Evolutionary conservation across 1,140 invertebrate species (phyloP).

Genomic region (Drosophila miranda): DNA sequence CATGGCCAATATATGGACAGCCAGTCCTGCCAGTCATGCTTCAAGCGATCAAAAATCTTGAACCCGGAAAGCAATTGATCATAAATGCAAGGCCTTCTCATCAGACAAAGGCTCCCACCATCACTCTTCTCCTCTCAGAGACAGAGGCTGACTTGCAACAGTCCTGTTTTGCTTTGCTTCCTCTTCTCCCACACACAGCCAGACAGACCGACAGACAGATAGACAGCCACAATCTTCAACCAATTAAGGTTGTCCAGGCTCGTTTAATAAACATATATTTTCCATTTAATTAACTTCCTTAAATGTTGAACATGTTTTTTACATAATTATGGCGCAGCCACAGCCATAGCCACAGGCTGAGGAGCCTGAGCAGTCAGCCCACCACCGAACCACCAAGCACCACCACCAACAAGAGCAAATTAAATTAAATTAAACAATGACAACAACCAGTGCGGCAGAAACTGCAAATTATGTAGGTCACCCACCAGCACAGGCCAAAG

Average conservation of each 20-base stretch:
- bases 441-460: conserved; percentile 20
- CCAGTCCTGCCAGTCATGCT: conserved; percentile 24
- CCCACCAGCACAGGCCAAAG: conserved; percentile 50
- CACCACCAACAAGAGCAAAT: conserved; percentile 15
- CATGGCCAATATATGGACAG: conserved; percentile 9
- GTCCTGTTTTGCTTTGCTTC: conserved; percentile 36
- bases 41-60: conserved; percentile 31
- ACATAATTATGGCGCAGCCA: conserved; percentile 68
- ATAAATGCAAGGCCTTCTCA: conserved; percentile 32
- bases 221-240: conserved; percentile 4
- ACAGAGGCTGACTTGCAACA: not conserved
- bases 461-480: conserved; percentile 71
- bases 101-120: conserved; percentile 42
- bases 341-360: conserved; percentile 2
- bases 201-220: not conserved
- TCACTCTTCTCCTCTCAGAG: conserved; percentile 2
- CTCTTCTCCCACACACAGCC: conserved; percentile 35
- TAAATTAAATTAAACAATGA: conserved; percentile 37
- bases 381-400: conserved; percentile 2
- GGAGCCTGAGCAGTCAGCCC: not conserved
- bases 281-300: conserved; percentile 80
- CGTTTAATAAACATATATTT: conserved; percentile 76
- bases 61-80: conserved; percentile 39
- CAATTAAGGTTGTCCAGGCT: conserved; percentile 68
- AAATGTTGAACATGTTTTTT: conserved; percentile 72